Percentiles rank a stretch among this genome's conserved stretches.
phyloP scores from a whole-genome alignment of 1,140 invertebrate genomes.

The Nautilus pompilius region DNA sequence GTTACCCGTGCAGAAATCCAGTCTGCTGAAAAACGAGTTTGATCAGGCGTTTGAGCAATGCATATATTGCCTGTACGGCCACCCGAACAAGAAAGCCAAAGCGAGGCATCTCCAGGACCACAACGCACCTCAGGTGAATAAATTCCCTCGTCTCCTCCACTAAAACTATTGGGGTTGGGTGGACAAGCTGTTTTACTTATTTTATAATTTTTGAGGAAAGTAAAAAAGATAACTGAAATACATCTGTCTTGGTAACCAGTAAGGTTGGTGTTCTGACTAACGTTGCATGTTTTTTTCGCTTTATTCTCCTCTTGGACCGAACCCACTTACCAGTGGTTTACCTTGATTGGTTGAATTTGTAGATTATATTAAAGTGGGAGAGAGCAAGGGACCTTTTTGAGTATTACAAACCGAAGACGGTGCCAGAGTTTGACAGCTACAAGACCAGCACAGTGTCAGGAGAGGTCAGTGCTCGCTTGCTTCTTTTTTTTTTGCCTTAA shows the following conservation, averaged over 20 bases:
- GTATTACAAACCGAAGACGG: constrained; percentile 73
- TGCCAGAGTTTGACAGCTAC: constrained; percentile 82
- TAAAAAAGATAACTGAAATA: background rate
- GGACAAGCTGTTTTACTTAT: too few relatives aligned
- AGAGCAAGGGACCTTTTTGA: constrained; percentile 75
- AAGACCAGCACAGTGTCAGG: constrained; percentile 67
- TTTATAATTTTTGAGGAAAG: background rate
- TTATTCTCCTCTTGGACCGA: too few relatives aligned
- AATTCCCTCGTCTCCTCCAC: too few relatives aligned
- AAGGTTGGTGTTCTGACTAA: too few relatives aligned
- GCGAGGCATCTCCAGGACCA: constrained; percentile 74
- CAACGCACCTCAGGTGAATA: constrained; percentile 59
- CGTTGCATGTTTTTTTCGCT: background rate
- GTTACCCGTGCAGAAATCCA: constrained; percentile 7
- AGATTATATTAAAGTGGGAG: constrained; percentile 74
- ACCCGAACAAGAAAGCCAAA: constrained; percentile 76
- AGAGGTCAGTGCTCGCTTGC: constrained; percentile 33
- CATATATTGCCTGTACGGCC: constrained; percentile 83
- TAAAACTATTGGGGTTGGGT: too few relatives aligned
- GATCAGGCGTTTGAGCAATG: constrained; percentile 79
- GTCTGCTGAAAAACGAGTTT: constrained; percentile 60
- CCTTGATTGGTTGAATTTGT: too few relatives aligned
- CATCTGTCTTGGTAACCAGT: background rate
- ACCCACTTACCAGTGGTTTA: constrained; percentile 4
- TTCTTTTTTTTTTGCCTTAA: background rate